A percentile compares a stretch with the other conserved stretches of the same genome.
These are phyloP conservation scores for Laothoe populi DNA, from an alignment of 2,888 invertebrate genomes.

Conservation along the genomic window DNA sequence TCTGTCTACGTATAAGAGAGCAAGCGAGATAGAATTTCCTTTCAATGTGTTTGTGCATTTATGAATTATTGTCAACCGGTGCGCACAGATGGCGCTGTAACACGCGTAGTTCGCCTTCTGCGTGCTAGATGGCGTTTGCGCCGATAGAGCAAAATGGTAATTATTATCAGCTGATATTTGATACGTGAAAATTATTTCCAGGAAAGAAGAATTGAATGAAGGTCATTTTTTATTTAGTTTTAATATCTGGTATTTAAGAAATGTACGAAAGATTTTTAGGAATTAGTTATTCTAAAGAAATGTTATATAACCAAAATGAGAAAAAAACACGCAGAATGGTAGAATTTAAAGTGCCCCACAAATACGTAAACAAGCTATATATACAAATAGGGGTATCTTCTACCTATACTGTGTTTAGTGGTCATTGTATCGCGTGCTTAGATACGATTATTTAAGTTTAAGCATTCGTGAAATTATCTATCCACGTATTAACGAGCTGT, in stretches of 20 bases:
- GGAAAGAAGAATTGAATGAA: constrained; percentile 1
- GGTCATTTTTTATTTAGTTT: constrained; percentile 22
- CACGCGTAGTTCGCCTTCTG: constrained; percentile 54
- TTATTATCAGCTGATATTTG: constrained; percentile 55
- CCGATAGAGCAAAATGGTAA: constrained; percentile 36
- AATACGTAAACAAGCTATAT: background rate
- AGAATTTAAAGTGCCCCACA: background rate
- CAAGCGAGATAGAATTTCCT: constrained; percentile 56
- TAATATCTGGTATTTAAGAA: background rate
- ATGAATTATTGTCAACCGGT: constrained; percentile 39
- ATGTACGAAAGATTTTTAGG: too few species aligned
- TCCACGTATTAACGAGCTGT: constrained; percentile 28
- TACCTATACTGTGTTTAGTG: constrained; percentile 18
- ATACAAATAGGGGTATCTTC: background rate
- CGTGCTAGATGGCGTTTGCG: constrained; percentile 59
- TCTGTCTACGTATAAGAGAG: constrained; percentile 63
- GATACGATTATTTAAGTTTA: constrained; percentile 29
- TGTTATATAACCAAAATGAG: background rate
- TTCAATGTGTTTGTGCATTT: constrained; percentile 56
- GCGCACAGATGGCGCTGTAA: constrained; percentile 66
- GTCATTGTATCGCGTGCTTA: constrained; percentile 27
- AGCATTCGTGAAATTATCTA: constrained; percentile 36
- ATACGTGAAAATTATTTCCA: constrained; percentile 10
- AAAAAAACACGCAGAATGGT: constrained; percentile 5
- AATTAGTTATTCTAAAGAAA: background rate